Base-by-base conservation (phyloP, 2,797 vertebrate species). In the Oceanodroma leucorhoa region DNA sequence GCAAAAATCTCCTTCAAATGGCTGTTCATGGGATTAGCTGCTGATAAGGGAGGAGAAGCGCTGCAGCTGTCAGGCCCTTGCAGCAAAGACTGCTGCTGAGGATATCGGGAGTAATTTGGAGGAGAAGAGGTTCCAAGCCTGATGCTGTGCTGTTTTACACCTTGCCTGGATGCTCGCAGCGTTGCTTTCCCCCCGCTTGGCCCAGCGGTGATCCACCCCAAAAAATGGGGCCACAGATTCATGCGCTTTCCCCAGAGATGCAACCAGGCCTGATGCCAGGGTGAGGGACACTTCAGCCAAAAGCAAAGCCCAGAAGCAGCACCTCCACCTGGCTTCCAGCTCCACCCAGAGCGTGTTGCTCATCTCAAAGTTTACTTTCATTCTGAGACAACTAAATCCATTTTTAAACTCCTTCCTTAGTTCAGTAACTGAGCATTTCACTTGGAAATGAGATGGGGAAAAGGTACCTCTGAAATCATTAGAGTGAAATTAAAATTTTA, bases 381-480 rank as follows among this genome's bases (percentile, higher is more conserved):
- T 60, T 90, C 57, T 77, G 36, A 83, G 38, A n/a, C 22, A 57
- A 26, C 10, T 64, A 80, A 84, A 70, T 53, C 61, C 13, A 38
- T 70, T 88, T 67, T 61, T 57, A 43, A 83, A 58, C 46, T 87
- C 48, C 29, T 87, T 83, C 75, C 75, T 92, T 3, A 0, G 40
- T 48, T 92, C 70, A 65, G 40, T 41, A 91, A 55, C 55, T 23
- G 43, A 87, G 19, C 40, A 70, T 93, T 93, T 91, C 82, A 73
- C 76, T 94, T 89, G 93, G 72, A 94, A 96, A 90, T 92, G 72
- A 90, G 88, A 21, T 71, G 89, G 79, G 85, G 41, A 87, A 93
- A 91, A 85, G 32, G 48, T 50, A 80, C 67, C 50, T 88, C 87
- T 87, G 83, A 89, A 94, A 91, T 43, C 79, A 64, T 91, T 80